Base-by-base conservation (phyloP, 2,797 vertebrate species). In the Malurus leucopterus region DNA sequence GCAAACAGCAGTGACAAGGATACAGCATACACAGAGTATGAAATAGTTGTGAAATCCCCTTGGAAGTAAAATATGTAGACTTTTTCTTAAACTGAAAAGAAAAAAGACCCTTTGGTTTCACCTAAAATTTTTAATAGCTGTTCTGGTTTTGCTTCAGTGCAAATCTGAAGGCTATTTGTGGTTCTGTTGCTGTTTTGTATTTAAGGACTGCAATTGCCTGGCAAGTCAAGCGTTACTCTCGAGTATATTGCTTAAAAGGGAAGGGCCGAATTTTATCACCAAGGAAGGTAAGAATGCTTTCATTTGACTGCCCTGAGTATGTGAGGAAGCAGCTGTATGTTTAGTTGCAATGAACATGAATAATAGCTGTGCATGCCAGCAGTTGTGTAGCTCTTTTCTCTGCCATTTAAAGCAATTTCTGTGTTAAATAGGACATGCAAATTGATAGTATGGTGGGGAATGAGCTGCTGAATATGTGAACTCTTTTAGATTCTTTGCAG, bases 211-310 rank as follows among this genome's bases (percentile, higher is more conserved):
- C 53, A 96, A 88, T 92, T 99, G 98, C 84, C 96, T 99, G 58
- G 98, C 98, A 82, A 99, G 98, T 92, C 98, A 99, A 96, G 98
- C 98, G 36, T 98, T 99, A 76, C 98, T 99, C 58, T 97, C 98
- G 6, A 96, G 97, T 65, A 95, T 99, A 90, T 95, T 99, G 23
- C 96, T 99, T 27, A 98, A 98, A 96, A 98, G 98, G 93, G 99
- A 99, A 96, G 99, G 99, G 34, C 97, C 98, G 6, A 95, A 98
- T 94, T 99, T 98, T 86, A 98, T 99, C 51, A 97, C 97, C 30
- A 98, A 95, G 94, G 98, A 99, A 82, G 99, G 99, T 99, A 97
- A 95, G 96, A 67, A 34, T 67, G 11, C n/a, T 82, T 70, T 71
- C 50, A 32, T 63, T 53, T 74, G 44, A 16, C n/a, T 73, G 1